Percentiles rank a stretch among this genome's conserved stretches.
These are phyloP conservation scores for Coptotermes formosanus DNA, from an alignment of 1,140 invertebrate genomes.

Conservation along the genomic window DNA sequence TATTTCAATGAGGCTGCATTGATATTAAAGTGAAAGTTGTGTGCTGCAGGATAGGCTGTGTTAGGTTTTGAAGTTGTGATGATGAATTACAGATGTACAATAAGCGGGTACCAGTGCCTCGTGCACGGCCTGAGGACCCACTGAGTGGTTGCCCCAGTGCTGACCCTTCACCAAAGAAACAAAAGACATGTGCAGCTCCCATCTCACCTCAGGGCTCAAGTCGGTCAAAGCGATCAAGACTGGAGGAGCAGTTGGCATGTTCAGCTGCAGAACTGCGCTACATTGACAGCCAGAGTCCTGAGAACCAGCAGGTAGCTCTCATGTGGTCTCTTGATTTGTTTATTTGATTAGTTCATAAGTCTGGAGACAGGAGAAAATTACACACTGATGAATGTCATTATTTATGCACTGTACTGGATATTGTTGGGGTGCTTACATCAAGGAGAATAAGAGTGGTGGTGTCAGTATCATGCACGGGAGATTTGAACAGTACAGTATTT, in stretches of 20 bases:
- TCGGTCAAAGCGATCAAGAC: slow-evolving; percentile 48
- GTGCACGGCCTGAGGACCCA: slow-evolving; percentile 40
- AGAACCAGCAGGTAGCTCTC: slow-evolving; percentile 45
- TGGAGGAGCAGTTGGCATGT: slow-evolving; percentile 53
- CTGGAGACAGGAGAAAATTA: neutral
- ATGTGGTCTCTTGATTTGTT: no score
- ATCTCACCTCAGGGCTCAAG: slow-evolving; percentile 37
- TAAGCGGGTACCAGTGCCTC: slow-evolving; percentile 29
- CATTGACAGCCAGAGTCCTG: slow-evolving; percentile 58
- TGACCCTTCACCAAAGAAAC: slow-evolving; percentile 44
- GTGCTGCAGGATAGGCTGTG: no score
- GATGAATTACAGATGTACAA: neutral
- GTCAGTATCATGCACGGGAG: no score
- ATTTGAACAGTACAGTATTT: no score
- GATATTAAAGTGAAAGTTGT: no score
- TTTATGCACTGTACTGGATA: neutral
- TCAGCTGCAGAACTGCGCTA: slow-evolving; percentile 53
- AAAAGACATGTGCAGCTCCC: slow-evolving; percentile 38
- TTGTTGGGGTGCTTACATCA: no score
- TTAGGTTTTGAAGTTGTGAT: no score
- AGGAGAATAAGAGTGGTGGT: neutral
- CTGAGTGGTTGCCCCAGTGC: slow-evolving; percentile 35
- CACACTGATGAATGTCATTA: neutral
- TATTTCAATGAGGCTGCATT: no score
- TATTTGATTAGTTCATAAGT: neutral